These are phyloP conservation scores for Drosophila sechellia DNA, from an alignment of 1,140 invertebrate species.

Conservation along the genomic window DNA sequence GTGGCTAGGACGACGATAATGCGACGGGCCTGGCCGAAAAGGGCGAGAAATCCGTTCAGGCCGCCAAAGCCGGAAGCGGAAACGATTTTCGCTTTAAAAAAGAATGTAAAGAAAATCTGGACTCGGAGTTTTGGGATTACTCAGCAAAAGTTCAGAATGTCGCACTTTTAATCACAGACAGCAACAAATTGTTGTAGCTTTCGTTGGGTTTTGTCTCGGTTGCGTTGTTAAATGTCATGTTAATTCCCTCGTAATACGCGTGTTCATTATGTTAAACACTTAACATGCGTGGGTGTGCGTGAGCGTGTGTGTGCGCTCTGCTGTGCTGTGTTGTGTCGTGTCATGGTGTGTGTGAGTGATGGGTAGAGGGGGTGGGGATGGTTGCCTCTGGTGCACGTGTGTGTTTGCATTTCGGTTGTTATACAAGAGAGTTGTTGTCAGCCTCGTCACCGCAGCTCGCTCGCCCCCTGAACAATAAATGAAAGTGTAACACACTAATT, in stretches of 20 bases:
- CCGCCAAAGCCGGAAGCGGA: constrained; percentile 4
- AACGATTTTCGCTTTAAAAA: constrained; percentile 13
- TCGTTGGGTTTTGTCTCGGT: constrained; percentile 48
- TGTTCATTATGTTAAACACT: constrained; percentile 83
- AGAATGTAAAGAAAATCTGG: constrained; percentile 10
- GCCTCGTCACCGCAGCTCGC: constrained; percentile 31
- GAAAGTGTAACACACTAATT: constrained; percentile 82
- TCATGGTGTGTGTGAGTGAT: neutral
- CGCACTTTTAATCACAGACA: constrained; percentile 57
- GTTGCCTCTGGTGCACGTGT: neutral
- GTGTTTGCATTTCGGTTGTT: constrained; percentile 27
- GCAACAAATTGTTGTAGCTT: constrained; percentile 43
- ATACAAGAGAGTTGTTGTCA: constrained; percentile 29
- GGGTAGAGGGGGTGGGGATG: neutral
- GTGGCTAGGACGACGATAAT: constrained; percentile 36
- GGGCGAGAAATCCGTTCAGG: neutral
- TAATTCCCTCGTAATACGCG: constrained; percentile 76
- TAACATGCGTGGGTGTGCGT: constrained; percentile 20
- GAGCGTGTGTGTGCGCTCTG: neutral
- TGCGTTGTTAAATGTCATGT: constrained; percentile 77
- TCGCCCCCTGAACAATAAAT: constrained; percentile 64
- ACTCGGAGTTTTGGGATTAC: constrained; percentile 36
- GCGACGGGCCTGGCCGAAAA: constrained; percentile 1
- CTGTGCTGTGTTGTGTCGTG: neutral
- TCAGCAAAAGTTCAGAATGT: constrained; percentile 49